Evolutionary conservation across 2,888 invertebrate species (phyloP), one percentile per base, ranked within the genome.

Genomic region (Loripinus fragilis): DNA sequence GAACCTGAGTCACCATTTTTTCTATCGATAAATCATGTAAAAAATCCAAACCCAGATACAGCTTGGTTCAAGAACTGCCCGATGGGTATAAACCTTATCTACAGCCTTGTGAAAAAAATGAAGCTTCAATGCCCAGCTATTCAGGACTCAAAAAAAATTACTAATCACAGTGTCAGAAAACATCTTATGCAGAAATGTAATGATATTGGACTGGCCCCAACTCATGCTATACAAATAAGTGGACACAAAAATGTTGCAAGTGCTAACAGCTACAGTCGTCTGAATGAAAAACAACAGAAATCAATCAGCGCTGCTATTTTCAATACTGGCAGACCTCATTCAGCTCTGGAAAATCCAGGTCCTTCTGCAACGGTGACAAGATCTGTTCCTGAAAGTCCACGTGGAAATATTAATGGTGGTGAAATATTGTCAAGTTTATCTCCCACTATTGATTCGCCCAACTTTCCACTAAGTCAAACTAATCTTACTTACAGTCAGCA

Each of bases 111-210:
- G n/a, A 20, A 65, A 65, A 72, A 45, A 3, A 72, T 72, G 66
- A 72, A 45, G 17, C 8, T n/a, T 15, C 65, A 71, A 20, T 71
- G 38, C n/a, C n/a, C 41, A 25, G n/a, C 33, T 45, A 0, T 42
- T 20, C 23, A 35, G 8, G 35, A 3, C 30, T n/a, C n/a, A n/a
- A n/a, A n/a, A n/a, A n/a, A n/a, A n/a, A n/a, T n/a, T n/a, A n/a
- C 72, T 15, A 72, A 65, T 30, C 72, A 72, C 42, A 72, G 65
- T 50, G 64, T 72, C 25, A 45, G 72, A 41, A 72, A 72, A 33
- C 72, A 65, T 42, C 52, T 72, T 10, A 20, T 72, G 12, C 72
- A 72, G 20, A 72, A 72, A 30, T 74, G 68, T 33, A 68, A 60
- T 33, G 68, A 74, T 35, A 45, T 74, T 30, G 60, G 68, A 2